phyloP scores from a whole-genome alignment of 2,888 invertebrate species.

The Nomada hirtipes region DNA sequence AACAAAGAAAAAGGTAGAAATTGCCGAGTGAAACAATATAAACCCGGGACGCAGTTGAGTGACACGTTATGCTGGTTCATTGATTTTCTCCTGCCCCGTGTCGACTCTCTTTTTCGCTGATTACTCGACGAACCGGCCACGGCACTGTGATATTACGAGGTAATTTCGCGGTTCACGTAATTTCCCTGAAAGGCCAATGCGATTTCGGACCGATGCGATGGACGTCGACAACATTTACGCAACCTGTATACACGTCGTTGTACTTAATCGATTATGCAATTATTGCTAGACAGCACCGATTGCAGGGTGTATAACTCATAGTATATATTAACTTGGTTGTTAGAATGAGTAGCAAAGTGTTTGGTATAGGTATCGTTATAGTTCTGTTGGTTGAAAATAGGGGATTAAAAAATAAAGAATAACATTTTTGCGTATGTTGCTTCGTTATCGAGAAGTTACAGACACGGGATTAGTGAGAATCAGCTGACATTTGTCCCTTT shows the following conservation, averaged over 20 bases:
- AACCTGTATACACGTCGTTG: neutral
- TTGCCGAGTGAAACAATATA: slow-evolving; percentile 4
- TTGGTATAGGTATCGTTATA: no score
- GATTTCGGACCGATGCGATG: slow-evolving; percentile 28
- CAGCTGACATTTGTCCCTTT: slow-evolving; percentile 11
- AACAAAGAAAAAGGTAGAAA: slow-evolving; percentile 27
- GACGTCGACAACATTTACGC: slow-evolving; percentile 35
- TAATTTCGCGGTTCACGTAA: slow-evolving; percentile 49
- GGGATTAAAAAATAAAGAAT: no score
- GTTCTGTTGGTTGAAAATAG: no score
- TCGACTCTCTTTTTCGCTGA: slow-evolving; percentile 38
- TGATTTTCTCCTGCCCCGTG: slow-evolving; percentile 16
- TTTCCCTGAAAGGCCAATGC: slow-evolving; percentile 44
- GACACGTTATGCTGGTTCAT: slow-evolving; percentile 24
- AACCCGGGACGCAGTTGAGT: slow-evolving; percentile 5
- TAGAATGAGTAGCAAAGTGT: neutral
- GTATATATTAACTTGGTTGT: neutral
- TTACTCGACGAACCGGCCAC: slow-evolving; percentile 24
- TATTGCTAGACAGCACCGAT: slow-evolving; percentile 21
- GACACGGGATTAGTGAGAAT: neutral
- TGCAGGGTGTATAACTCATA: neutral
- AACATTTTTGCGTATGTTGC: no score
- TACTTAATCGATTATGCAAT: slow-evolving; percentile 38
- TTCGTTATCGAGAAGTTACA: neutral
- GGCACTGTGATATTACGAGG: slow-evolving; percentile 28